Evolutionary conservation across 1,140 invertebrate genomes (phyloP).

Genomic region (Bombus impatiens): DNA sequence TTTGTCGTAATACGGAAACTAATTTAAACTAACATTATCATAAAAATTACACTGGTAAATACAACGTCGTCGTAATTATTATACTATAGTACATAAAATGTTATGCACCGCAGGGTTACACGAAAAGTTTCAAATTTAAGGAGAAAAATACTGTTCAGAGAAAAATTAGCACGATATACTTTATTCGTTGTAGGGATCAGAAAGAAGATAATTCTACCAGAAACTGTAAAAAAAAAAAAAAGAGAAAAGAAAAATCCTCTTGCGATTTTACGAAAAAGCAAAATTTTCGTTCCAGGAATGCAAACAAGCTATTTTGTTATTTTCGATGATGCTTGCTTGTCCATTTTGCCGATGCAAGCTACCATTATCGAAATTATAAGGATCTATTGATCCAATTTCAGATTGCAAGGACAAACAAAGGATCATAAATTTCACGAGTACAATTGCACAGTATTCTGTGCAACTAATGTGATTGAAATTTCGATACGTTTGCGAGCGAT

Average conservation of each 20-base stretch:
- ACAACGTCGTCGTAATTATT: neutral
- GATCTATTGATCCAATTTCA: no score
- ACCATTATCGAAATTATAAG: no score
- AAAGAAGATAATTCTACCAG: neutral
- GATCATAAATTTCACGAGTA: neutral
- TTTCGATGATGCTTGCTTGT: neutral
- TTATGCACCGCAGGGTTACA: no score
- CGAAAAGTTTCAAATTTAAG: no score
- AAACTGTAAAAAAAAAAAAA: neutral
- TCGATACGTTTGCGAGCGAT: neutral
- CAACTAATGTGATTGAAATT: constrained; percentile 32
- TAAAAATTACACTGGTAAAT: neutral
- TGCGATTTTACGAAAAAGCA: neutral
- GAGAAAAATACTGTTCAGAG: no score
- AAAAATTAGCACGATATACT: no score
- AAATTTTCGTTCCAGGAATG: neutral
- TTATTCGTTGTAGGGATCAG: neutral
- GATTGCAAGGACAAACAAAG: neutral
- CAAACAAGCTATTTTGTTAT: neutral
- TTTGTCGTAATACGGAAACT: neutral
- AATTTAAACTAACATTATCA: neutral
- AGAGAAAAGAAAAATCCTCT: neutral
- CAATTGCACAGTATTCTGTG: neutral
- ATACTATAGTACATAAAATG: neutral
- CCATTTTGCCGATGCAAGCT: neutral